phyloP scores from a whole-genome alignment of 2,113 vertebrate genomes.

The Panthera leo region DNA sequence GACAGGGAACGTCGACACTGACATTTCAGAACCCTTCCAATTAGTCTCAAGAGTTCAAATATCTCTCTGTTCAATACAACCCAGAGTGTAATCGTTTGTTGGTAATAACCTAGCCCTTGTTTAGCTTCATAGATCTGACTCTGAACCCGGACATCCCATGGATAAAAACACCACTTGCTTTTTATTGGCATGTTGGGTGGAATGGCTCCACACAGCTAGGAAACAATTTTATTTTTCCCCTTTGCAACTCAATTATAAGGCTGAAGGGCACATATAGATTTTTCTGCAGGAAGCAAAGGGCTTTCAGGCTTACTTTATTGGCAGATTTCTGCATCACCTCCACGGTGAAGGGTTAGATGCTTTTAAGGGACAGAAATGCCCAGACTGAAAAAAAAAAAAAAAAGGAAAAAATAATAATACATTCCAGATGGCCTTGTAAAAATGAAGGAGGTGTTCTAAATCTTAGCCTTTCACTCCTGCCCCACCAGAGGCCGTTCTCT shows the following conservation, averaged over 20 bases:
- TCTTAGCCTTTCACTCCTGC: neutral
- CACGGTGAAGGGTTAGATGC: conserved; percentile 1
- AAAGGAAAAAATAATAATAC: neutral
- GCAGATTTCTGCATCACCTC: conserved; percentile 16
- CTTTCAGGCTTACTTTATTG: conserved; percentile 49
- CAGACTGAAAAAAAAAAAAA: neutral
- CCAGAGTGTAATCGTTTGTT: conserved; percentile 57
- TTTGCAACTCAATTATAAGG: conserved; percentile 65
- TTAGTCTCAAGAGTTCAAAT: conserved; percentile 65
- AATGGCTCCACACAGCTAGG: conserved; percentile 54
- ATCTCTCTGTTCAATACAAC: conserved; percentile 24
- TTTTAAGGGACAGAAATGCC: conserved; percentile 58
- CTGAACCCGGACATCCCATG: neutral
- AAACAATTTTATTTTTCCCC: conserved; percentile 59
- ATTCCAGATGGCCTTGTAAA: neutral
- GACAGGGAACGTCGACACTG: neutral
- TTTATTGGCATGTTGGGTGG: conserved; percentile 59
- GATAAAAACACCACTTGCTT: conserved; percentile 67
- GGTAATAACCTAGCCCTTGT: conserved; percentile 56
- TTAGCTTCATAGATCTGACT: conserved; percentile 55
- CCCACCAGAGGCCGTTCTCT: neutral
- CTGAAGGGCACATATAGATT: conserved; percentile 71
- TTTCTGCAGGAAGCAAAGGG: conserved; percentile 49
- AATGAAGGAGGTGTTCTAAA: neutral
- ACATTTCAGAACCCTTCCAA: conserved; percentile 33